Evolutionary conservation across 2,888 invertebrate species (phyloP), one percentile per base, ranked within the genome.

Genomic region (Aromia moschata): DNA sequence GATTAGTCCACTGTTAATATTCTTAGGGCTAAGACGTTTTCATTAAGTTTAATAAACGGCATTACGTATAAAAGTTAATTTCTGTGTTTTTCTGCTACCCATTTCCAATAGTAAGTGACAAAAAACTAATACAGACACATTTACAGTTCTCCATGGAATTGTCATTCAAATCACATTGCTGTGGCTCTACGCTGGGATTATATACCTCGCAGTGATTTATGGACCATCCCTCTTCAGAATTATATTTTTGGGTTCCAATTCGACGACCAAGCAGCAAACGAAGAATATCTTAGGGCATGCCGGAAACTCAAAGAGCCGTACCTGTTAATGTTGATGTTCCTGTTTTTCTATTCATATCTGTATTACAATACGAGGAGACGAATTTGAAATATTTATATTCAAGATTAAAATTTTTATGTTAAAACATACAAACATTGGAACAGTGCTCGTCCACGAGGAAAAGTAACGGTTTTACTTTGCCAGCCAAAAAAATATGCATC

Each of bases 111-210:
- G n/a, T n/a, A n/a, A n/a, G n/a, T n/a, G n/a, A n/a, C n/a, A n/a
- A n/a, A n/a, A n/a, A n/a, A n/a, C n/a, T n/a, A n/a, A n/a, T n/a
- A n/a, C n/a, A n/a, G n/a, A n/a, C n/a, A n/a, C n/a, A n/a, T n/a
- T n/a, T n/a, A n/a, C 30, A 45, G 45, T 30, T 15, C 10, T 30
- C 10, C 31, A 45, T 10, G 45, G 45, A 2, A 30, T 30, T 45
- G n/a, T 46, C 2, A 4, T 46, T 3, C 11, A 16, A 36, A 46
- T 17, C 5, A 17, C 12, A 5, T 7, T 46, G 0, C 16, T 46
- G 5, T 46, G 31, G 44, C 2, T 45, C 9, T 45, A 45, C 44
- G 30, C 30, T 7, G 44, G 33, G 7, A 5, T 31, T 1, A 18
- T 30, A 15, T 46, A 33, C 15, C 0, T 45, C 12, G 4, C n/a